A percentile compares a stretch with the other conserved stretches of the same genome.
Evolutionary conservation across 2,797 vertebrate genomes (phyloP).

Genomic region (Emydoidea blandingii): DNA sequence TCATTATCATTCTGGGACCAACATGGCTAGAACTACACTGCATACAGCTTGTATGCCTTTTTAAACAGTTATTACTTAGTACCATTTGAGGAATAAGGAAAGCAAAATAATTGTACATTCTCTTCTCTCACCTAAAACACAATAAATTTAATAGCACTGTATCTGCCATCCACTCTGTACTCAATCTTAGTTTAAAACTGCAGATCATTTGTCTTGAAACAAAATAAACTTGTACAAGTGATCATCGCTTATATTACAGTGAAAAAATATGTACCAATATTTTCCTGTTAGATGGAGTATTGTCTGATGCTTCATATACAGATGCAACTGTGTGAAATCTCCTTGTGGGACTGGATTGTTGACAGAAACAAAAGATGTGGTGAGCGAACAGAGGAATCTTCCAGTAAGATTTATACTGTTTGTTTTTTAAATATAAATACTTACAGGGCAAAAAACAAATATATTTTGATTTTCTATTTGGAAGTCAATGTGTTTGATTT

Average conservation of each 20-base stretch:
- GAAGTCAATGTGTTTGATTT: background rate
- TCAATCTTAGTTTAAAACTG: background rate
- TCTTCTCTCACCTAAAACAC: background rate
- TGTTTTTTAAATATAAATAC: background rate
- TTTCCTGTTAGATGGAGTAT: slow-evolving; percentile 86
- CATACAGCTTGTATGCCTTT: background rate
- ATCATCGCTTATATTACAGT: background rate
- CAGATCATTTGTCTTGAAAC: background rate
- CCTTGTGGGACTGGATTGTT: slow-evolving; percentile 95
- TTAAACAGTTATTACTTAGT: background rate
- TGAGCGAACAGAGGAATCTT: slow-evolving; percentile 59
- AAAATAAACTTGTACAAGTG: background rate
- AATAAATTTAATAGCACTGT: background rate
- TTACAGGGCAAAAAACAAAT: background rate
- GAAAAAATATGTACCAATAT: background rate
- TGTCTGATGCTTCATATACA: slow-evolving; percentile 97
- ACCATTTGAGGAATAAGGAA: background rate
- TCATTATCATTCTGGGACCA: background rate
- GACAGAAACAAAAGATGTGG: slow-evolving; percentile 84
- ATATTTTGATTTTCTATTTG: background rate
- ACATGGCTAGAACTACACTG: background rate
- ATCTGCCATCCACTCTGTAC: background rate
- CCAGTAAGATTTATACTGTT: slow-evolving; percentile 74
- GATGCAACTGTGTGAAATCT: slow-evolving; percentile 96
- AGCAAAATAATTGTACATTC: background rate